Evolutionary conservation across 2,113 vertebrate genomes (phyloP), one percentile per base, ranked within the genome.

Genomic region (Oenanthe oenanthe): DNA sequence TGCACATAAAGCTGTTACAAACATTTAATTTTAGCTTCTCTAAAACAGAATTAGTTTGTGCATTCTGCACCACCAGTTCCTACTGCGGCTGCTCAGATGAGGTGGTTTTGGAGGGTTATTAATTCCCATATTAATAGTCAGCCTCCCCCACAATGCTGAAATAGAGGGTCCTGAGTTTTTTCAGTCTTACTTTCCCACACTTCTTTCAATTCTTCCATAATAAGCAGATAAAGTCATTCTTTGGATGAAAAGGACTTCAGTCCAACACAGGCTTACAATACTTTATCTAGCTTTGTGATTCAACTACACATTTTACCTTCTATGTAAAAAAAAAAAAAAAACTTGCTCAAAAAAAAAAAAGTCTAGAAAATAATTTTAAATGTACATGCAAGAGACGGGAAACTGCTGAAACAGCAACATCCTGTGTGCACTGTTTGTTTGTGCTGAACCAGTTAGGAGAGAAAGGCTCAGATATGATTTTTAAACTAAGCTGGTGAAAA

Each of bases 191-290:
- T 92, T 97, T 90, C 76, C 70, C 89, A 94, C 56, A 90, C 48
- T 36, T 66, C 81, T 88, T 95, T 94, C 72, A 88, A 38, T 94
- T 94, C 89, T 93, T 82, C 62, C 74, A 93, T n/a, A 87, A 85
- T 61, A 89, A 94, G 79, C 43, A 95, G 78, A 95, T 94, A 93
- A 89, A 89, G 83, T 91, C 57, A 91, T 93, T 96, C 95, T 87
- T 91, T 67, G 65, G 47, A 48, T 50, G 74, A 86, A 95, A 93
- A 87, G 65, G 26, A 79, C 29, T 70, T 92, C 42, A 75, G 10
- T 56, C 45, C 54, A 75, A 58, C 47, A 85, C 38, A 80, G 17
- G n/a, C 72, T 82, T 45, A 68, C 58, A 88, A 36, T 36, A 60
- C 61, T 75, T 93, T 50, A 71, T 82, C 76, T 85, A 78, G 73